Evolutionary conservation across 1,140 invertebrate genomes (phyloP).

Genomic region (Portunus trituberculatus): DNA sequence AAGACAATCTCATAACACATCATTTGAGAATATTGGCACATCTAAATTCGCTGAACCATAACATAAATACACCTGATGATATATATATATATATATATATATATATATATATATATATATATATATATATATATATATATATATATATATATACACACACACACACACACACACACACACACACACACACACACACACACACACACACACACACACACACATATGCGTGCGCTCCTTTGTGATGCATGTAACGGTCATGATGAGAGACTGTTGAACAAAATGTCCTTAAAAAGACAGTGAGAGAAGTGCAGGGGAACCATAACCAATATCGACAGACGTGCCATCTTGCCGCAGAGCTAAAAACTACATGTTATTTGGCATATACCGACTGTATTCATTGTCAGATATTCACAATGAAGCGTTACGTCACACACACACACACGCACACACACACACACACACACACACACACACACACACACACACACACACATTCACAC

Average conservation of each 20-base stretch:
- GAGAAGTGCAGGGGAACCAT: no score
- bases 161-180: conserved; percentile 18
- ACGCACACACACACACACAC: conserved; percentile 49
- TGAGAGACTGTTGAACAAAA: no score
- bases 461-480: conserved; percentile 53
- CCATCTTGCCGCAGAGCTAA: not conserved
- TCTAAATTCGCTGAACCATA: not conserved
- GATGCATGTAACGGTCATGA: no score
- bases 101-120: not conserved
- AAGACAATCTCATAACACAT: not conserved
- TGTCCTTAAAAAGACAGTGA: no score
- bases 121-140: not conserved
- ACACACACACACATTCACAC: conserved; percentile 45
- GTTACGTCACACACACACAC: not conserved
- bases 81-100: no score
- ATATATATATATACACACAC: not conserved
- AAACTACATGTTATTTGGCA: no score
- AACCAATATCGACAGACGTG: no score
- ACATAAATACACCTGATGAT: no score
- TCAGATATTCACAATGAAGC: no score
- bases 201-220: not conserved
- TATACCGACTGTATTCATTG: no score
- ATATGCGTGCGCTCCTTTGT: not conserved
- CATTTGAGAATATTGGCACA: not conserved
- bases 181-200: conserved; percentile 2